These are phyloP conservation scores for Hystrix brachyura DNA, from an alignment of 2,113 vertebrate genomes.

Conservation along the genomic window DNA sequence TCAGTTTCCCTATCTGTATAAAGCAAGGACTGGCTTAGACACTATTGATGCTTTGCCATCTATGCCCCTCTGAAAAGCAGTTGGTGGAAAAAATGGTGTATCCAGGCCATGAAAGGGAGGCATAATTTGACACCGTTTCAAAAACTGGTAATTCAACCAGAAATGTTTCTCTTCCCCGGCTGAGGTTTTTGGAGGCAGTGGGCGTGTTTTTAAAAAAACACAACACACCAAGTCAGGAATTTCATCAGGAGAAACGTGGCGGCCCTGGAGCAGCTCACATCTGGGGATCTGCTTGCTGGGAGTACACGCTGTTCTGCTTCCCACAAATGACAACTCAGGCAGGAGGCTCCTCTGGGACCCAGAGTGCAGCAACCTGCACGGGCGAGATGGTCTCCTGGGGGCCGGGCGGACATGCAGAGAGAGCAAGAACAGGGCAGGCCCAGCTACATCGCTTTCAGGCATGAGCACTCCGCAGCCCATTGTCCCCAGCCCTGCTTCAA, in stretches of 20 bases:
- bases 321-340: constrained; percentile 16
- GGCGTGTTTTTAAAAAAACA: constrained; percentile 63
- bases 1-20: constrained; percentile 18
- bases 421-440: not conserved
- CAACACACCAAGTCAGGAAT: constrained; percentile 75
- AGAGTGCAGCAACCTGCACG: not conserved
- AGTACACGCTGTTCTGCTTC: constrained; percentile 44
- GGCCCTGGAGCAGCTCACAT: constrained; percentile 57
- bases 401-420: not conserved
- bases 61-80: not conserved
- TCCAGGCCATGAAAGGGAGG: constrained; percentile 26
- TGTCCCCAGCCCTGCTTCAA: not conserved
- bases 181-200: constrained; percentile 80
- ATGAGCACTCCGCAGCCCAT: accelerated
- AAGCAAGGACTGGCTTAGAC: not conserved
- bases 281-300: constrained; percentile 59
- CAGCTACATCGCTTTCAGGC: not conserved
- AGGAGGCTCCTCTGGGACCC: constrained; percentile 5
- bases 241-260: constrained; percentile 71
- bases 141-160: constrained; percentile 70
- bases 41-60: accelerated
- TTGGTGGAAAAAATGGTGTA: constrained; percentile 40
- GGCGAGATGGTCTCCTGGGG: not conserved
- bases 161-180: constrained; percentile 76
- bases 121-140: constrained; percentile 74